Evolutionary conservation across 2,113 vertebrate species (phyloP).

Genomic region (Sander lucioperca): DNA sequence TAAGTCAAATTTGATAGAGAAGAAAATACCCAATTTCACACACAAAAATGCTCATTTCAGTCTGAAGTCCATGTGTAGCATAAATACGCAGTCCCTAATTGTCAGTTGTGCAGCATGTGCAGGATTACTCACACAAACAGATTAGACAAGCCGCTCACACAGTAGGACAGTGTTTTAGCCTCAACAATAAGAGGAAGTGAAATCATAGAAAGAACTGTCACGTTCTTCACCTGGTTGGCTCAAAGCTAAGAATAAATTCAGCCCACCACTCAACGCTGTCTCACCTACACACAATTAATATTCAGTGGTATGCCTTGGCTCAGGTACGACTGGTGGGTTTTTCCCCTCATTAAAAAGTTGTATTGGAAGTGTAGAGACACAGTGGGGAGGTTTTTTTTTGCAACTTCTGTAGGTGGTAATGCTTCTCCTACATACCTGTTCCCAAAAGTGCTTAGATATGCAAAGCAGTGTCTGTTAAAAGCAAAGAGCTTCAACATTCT

Average conservation of each 20-base stretch:
- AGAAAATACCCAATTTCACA: conserved; percentile 24
- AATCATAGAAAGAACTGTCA: conserved; percentile 56
- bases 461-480: conserved; percentile 41
- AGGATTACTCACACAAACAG: conserved; percentile 34
- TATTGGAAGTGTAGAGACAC: background rate
- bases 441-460: conserved; percentile 44
- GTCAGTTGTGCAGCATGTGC: conserved; percentile 1
- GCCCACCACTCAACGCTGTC: background rate
- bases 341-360: conserved; percentile 11
- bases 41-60: conserved; percentile 28
- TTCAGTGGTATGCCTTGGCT: background rate
- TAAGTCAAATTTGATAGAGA: background rate
- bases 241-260: conserved; percentile 2
- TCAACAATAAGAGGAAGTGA: conserved; percentile 59
- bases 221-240: conserved; percentile 59
- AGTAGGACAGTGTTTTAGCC: conserved; percentile 38
- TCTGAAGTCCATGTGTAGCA: conserved; percentile 7
- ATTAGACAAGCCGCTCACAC: conserved; percentile 10
- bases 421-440: conserved; percentile 40
- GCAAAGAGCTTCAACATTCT: background rate
- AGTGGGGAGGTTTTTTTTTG: conserved; percentile 43
- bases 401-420: conserved; percentile 19
- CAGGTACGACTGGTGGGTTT: conserved; percentile 35
- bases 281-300: background rate
- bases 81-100: background rate